Evolutionary conservation across 2,888 invertebrate species (phyloP), one percentile per base, ranked within the genome.

Genomic region (Microctonus aethiopoides): DNA sequence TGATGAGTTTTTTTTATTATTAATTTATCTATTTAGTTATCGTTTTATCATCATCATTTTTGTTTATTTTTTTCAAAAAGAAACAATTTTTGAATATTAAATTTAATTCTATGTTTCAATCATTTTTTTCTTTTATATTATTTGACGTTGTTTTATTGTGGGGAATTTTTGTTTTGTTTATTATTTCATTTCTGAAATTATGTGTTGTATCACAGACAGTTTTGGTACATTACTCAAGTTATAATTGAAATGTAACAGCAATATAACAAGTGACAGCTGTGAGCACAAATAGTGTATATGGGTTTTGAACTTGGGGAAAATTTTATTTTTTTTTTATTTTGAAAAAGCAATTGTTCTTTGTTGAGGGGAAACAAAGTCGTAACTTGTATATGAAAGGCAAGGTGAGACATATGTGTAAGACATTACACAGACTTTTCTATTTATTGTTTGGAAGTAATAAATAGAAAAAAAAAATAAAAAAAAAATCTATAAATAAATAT

Each of bases 221-320:
- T 64, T 64, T 64, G 29, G 16, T 64, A 20, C 7, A 64, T 63
- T 56, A 62, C 41, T n/a, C 29, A 63, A 64, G 56, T 69, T 64
- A 22, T 69, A 57, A 69, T 69, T 64, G 57, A 26, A 56, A 16
- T 13, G 9, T 57, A 29, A 46, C 22, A 24, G 63, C 54, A 32
- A 57, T 64, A 34, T 59, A 64, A 51, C 57, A 64, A 60, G 51
- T 41, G 59, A 22, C 68, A 69, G 68, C 68, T 69, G 63, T 59
- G 51, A 51, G 57, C 29, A 46, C 46, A 63, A 59, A 39, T 7
- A 6, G 16, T 46, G 10, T 36, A 39, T 13, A 2, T n/a, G 54
- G 29, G 32, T 57, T 62, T 68, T 13, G 16, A 68, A 68, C 56
- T 68, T 68, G 24, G 63, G 16, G 36, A 39, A 59, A 59, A 64